Percentiles rank a stretch among this genome's conserved stretches.
phyloP scores from a whole-genome alignment of 2,797 vertebrate species.

The Gorsachius magnificus region DNA sequence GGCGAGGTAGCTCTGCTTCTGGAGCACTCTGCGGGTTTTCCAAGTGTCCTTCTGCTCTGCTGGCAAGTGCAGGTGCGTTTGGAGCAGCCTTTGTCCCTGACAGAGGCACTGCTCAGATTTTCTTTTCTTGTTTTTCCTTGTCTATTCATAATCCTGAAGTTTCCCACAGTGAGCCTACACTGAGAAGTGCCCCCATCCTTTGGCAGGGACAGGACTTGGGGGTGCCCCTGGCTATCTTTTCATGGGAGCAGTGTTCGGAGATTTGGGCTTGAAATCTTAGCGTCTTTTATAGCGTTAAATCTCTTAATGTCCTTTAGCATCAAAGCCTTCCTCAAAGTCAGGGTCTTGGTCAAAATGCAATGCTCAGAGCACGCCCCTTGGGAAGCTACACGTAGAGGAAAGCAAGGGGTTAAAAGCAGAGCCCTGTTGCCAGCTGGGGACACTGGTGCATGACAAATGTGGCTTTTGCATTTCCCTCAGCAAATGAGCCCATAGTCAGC shows the following conservation, averaged over 20 bases:
- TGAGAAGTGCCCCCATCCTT: background rate
- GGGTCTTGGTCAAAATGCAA: rapidly evolving
- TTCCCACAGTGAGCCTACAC: background rate
- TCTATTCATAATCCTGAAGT: background rate
- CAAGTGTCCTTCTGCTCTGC: conserved; percentile 28
- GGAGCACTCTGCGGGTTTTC: background rate
- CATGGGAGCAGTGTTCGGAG: background rate
- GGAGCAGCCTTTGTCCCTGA: background rate
- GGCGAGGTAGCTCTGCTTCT: background rate
- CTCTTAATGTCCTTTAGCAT: background rate
- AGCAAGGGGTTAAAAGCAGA: background rate
- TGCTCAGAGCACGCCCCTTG: rapidly evolving
- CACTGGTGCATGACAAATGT: background rate
- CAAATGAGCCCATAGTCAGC: background rate
- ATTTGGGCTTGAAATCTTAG: background rate
- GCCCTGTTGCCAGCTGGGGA: background rate
- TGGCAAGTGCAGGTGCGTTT: conserved; percentile 6
- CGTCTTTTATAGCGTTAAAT: background rate
- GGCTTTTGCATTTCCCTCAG: background rate
- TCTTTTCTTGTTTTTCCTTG: background rate
- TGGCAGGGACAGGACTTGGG: background rate
- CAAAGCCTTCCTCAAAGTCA: background rate
- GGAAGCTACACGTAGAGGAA: background rate
- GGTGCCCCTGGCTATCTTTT: background rate
- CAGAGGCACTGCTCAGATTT: rapidly evolving